Percentiles rank a stretch among this genome's conserved stretches.
These are phyloP conservation scores for Patella pellucida DNA, from an alignment of 2,888 invertebrate species.

Conservation along the genomic window DNA sequence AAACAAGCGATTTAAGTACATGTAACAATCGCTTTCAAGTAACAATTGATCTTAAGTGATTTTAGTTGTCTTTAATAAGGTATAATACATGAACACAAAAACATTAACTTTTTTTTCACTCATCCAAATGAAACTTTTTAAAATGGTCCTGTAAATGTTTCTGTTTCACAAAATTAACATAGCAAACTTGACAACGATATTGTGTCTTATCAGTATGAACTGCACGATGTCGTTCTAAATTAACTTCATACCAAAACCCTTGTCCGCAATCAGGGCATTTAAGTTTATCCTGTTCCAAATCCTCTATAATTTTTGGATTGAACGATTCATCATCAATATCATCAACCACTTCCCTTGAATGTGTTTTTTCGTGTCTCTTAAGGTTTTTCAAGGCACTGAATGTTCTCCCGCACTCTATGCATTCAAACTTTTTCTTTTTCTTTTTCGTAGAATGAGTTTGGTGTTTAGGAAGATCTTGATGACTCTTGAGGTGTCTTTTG, in stretches of 20 bases:
- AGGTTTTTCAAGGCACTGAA: background rate
- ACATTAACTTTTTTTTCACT: too few species aligned
- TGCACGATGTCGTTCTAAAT: background rate
- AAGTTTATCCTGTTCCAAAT: too few species aligned
- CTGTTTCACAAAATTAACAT: background rate
- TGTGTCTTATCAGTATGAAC: background rate
- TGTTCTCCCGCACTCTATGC: background rate
- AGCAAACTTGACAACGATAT: constrained; percentile 9
- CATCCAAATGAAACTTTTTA: background rate
- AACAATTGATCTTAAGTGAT: too few species aligned
- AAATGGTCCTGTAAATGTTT: constrained; percentile 12
- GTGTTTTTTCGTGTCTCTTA: background rate
- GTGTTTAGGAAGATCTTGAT: too few species aligned
- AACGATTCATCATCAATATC: background rate
- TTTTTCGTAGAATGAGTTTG: too few species aligned
- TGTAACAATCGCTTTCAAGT: too few species aligned
- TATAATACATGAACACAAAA: too few species aligned
- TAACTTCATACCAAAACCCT: background rate
- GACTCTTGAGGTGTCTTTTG: too few species aligned
- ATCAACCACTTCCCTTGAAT: background rate
- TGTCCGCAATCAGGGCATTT: too few species aligned
- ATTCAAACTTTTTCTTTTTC: background rate
- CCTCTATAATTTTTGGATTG: too few species aligned
- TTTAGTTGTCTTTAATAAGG: too few species aligned
- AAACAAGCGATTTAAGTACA: too few species aligned